Percentiles rank a stretch among this genome's conserved stretches.
phyloP scores from a whole-genome alignment of 1,140 invertebrate species.

The Orussus abietinus region DNA sequence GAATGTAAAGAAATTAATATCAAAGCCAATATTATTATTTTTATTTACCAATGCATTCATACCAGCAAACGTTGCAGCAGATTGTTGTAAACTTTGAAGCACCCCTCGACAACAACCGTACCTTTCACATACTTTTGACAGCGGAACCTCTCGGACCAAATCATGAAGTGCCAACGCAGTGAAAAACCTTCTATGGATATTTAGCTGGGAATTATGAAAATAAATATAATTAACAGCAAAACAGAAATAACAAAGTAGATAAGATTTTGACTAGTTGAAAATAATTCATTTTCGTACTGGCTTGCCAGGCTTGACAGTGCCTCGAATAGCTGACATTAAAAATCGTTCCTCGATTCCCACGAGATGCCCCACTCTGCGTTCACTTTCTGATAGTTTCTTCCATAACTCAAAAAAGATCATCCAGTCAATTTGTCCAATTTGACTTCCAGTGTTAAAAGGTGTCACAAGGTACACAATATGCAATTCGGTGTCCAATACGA shows the following conservation, averaged over 20 bases:
- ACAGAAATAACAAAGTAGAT: not conserved
- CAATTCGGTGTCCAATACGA: conserved; percentile 91
- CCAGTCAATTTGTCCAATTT: conserved; percentile 84
- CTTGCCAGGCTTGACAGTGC: conserved; percentile 60
- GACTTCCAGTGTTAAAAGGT: conserved; percentile 75
- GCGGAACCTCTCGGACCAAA: conserved; percentile 84
- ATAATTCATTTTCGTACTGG: conserved; percentile 33
- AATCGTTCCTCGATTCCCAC: conserved; percentile 90
- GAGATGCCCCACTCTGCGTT: conserved; percentile 83
- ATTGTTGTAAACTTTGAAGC: conserved; percentile 89
- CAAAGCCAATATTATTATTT: conserved; percentile 1
- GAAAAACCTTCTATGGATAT: conserved; percentile 74
- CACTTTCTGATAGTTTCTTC: conserved; percentile 74
- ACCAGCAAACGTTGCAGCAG: conserved; percentile 94
- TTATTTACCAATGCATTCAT: conserved; percentile 19
- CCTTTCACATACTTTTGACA: conserved; percentile 74
- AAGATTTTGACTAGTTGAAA: no score
- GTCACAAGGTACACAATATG: conserved; percentile 94
- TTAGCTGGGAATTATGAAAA: conserved; percentile 38
- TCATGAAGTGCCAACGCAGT: conserved; percentile 89
- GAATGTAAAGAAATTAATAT: conserved; percentile 7
- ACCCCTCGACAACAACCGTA: conserved; percentile 85
- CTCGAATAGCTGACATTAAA: conserved; percentile 74
- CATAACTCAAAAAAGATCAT: conserved; percentile 79
- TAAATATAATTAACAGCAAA: conserved; percentile 15